phyloP scores from a whole-genome alignment of 2,797 vertebrate genomes.

The Fistularia commersonii region DNA sequence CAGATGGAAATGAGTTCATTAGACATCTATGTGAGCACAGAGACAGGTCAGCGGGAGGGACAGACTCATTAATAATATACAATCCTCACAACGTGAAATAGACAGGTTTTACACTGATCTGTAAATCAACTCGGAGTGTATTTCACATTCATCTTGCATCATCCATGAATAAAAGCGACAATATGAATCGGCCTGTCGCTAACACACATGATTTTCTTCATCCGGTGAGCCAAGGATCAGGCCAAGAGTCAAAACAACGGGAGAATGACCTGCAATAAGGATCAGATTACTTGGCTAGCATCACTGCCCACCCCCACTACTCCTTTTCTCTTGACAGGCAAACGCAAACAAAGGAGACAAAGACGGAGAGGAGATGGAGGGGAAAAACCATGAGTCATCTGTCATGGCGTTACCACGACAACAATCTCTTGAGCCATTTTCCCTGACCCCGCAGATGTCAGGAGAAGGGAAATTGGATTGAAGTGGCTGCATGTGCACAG shows the following conservation, averaged over 20 bases:
- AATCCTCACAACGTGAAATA: conserved; percentile 3
- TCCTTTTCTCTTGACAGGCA: conserved; percentile 2
- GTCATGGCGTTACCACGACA: conserved; percentile 35
- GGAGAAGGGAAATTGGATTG: conserved; percentile 4
- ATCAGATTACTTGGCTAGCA: not conserved
- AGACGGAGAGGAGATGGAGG: conserved; percentile 6
- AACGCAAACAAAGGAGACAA: conserved; percentile 17
- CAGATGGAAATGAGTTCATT: conserved; percentile 52
- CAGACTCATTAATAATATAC: conserved; percentile 37
- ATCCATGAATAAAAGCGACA: not conserved
- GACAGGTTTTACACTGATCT: conserved; percentile 20
- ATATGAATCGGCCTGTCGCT: not conserved
- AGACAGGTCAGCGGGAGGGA: conserved; percentile 19
- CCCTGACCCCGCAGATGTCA: conserved; percentile 12
- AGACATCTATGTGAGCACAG: conserved; percentile 31
- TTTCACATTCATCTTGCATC: not conserved
- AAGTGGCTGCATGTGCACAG: not conserved
- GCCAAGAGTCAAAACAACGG: not conserved
- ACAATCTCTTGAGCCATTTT: conserved; percentile 15
- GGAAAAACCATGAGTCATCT: conserved; percentile 22
- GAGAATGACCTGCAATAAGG: not conserved
- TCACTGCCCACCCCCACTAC: too few relatives aligned
- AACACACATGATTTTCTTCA: not conserved
- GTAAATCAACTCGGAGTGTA: not conserved
- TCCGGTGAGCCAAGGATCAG: not conserved